Percentiles rank a stretch among this genome's conserved stretches.
phyloP scores from a whole-genome alignment of 1,140 invertebrate species.

The Augochlora pura region DNA sequence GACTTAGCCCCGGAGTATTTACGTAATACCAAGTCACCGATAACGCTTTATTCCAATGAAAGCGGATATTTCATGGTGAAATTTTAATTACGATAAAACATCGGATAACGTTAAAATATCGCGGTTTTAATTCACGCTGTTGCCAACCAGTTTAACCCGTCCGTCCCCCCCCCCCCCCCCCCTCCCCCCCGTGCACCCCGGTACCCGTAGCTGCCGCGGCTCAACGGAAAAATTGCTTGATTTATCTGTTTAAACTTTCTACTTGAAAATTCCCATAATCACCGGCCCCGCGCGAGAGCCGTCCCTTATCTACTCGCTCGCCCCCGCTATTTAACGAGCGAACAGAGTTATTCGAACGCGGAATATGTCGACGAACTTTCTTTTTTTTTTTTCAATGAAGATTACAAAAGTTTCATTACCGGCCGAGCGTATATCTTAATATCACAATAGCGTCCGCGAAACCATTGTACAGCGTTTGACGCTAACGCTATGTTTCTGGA shows the following conservation, averaged over 20 bases:
- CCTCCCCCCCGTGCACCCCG: too few species aligned
- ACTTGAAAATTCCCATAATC: conserved; percentile 33
- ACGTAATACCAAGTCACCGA: conserved; percentile 10
- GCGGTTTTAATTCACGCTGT: conserved; percentile 30
- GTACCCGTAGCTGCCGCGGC: background rate
- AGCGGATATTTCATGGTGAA: conserved; percentile 13
- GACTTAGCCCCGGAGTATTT: conserved; percentile 10
- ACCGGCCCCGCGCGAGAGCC: background rate
- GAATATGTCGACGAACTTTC: conserved; percentile 41
- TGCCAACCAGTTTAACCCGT: conserved; percentile 18
- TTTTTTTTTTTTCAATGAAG: conserved; percentile 53
- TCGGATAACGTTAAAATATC: conserved; percentile 31
- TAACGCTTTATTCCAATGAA: conserved; percentile 2
- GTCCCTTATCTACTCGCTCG: background rate
- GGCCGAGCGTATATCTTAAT: conserved; percentile 46
- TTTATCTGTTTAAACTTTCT: conserved; percentile 41
- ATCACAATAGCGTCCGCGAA: conserved; percentile 41
- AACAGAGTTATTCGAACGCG: conserved; percentile 26
- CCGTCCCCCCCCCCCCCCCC: too few species aligned
- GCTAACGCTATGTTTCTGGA: background rate
- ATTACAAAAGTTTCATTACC: conserved; percentile 61
- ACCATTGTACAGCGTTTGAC: conserved; percentile 18
- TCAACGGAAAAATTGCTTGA: conserved; percentile 33
- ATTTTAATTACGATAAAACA: conserved; percentile 47
- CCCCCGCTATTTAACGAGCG: conserved; percentile 36